Conservation (phyloP, 2,888 invertebrate species). For the Stictocephala bisonia region DNA sequence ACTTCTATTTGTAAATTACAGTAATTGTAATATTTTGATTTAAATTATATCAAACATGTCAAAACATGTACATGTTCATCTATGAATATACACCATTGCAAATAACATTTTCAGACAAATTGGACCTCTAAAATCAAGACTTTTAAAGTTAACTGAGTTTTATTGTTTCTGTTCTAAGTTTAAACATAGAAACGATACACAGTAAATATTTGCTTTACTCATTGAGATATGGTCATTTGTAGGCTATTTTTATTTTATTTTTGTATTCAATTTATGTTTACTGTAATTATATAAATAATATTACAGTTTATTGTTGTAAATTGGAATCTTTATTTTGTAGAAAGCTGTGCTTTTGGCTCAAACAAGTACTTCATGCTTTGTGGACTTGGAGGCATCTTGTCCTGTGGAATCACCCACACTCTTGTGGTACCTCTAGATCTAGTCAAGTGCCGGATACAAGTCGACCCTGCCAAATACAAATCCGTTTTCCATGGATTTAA, state of each 20-base stretch:
- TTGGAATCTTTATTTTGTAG: conserved; percentile 61
- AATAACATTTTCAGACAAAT: too few relatives aligned
- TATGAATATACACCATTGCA: too few relatives aligned
- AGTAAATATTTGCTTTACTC: too few relatives aligned
- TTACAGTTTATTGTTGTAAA: background rate
- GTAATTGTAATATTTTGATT: too few relatives aligned
- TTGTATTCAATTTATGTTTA: background rate
- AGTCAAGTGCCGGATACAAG: conserved; percentile 94
- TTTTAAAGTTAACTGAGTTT: too few relatives aligned
- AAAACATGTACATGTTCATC: too few relatives aligned
- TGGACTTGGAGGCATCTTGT: conserved; percentile 83
- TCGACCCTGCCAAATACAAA: conserved; percentile 94
- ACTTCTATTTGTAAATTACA: too few relatives aligned
- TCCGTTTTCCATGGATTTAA: conserved; percentile 85
- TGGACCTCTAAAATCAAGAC: too few relatives aligned
- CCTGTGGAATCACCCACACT: conserved; percentile 90
- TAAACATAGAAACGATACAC: too few relatives aligned
- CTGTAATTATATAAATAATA: background rate
- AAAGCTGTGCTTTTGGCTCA: conserved; percentile 93
- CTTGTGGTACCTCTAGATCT: conserved; percentile 95
- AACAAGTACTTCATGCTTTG: conserved; percentile 90
- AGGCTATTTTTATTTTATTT: conserved; percentile 2
- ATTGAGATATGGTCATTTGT: too few relatives aligned
- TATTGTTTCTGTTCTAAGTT: too few relatives aligned
- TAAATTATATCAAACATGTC: too few relatives aligned